Evolutionary conservation across 2,797 vertebrate species (phyloP), one percentile per base, ranked within the genome.

Genomic region (Hyperoplus lanceolatus): DNA sequence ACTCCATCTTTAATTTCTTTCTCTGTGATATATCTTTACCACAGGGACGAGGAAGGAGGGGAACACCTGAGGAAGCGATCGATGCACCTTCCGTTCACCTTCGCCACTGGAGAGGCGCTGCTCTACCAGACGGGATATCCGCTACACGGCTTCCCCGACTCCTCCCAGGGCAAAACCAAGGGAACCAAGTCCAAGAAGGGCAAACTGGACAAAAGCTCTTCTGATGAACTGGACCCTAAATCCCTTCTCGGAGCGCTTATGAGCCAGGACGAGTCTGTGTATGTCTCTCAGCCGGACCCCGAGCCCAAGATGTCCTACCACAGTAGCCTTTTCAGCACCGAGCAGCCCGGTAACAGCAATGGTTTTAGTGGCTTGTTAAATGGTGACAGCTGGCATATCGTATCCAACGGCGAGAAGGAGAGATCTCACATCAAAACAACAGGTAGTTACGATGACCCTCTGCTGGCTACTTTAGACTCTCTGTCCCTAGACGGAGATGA

Each of bases 11-110:
- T 29, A 29, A 29, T 29, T 29, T 12, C 54, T 11, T 21, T 43
- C 14, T 71, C 8, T 63, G 6, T 38, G 0, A 9, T 12, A 0
- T 29, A 2, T 73, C 1, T 42, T 38, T 7, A 36, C 12, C 36
- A 6, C 69, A 97, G 96, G 75, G 95, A 96, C 0, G 95, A 96
- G 80, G 96, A 97, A 83, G 96, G 96, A 14, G 96, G 95, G 2
- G 96, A 96, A 45, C 94, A 96, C 78, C 91, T 97, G 73, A 83
- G 43, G 69, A 96, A 96, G 80, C 87, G 95, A 5, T 95, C 93
- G 2, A 87, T 95, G 89, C 94, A 95, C 59, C 93, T 96, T 16
- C 96, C 96, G 6, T 96, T 97, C 70, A 96, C 93, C 77, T 96
- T 95, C 53, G 92, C 94, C 66, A 96, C 95, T 0, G 96, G 96